Evolutionary conservation across 2,888 invertebrate species (phyloP).

Genomic region (Prosapia bicincta): DNA sequence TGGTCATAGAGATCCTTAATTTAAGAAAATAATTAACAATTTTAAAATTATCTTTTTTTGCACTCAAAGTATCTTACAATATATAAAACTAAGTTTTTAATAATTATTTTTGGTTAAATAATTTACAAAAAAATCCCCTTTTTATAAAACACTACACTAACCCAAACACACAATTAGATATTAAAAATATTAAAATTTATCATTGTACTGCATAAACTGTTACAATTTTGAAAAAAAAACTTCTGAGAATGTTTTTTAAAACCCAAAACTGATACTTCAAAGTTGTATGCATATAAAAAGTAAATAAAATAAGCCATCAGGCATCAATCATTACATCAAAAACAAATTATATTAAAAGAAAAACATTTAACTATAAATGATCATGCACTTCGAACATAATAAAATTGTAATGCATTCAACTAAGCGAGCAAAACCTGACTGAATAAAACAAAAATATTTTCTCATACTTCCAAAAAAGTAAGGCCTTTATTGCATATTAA

Average conservation of each 20-base stretch:
- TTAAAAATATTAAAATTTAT: not conserved
- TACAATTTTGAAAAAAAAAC: no score
- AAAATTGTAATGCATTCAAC: not conserved
- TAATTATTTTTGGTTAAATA: no score
- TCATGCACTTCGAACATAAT: not conserved
- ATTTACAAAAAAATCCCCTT: no score
- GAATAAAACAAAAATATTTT: constrained; percentile 7
- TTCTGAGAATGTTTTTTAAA: no score
- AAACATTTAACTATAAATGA: not conserved
- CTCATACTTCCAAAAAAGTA: constrained; percentile 45
- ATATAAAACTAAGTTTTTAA: no score
- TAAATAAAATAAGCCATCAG: not conserved
- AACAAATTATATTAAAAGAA: not conserved
- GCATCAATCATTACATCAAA: not conserved
- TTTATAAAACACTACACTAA: no score
- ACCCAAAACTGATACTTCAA: not conserved
- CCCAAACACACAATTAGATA: not conserved
- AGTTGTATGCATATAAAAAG: not conserved
- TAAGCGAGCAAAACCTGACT: constrained; percentile 10
- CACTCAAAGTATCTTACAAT: no score
- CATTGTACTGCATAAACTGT: not conserved
- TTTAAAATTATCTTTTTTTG: no score
- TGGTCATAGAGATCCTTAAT: no score
- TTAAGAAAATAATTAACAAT: no score
- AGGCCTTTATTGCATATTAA: no score